Conservation (phyloP, 2,113 vertebrate genomes). For the Narcine bancroftii region DNA sequence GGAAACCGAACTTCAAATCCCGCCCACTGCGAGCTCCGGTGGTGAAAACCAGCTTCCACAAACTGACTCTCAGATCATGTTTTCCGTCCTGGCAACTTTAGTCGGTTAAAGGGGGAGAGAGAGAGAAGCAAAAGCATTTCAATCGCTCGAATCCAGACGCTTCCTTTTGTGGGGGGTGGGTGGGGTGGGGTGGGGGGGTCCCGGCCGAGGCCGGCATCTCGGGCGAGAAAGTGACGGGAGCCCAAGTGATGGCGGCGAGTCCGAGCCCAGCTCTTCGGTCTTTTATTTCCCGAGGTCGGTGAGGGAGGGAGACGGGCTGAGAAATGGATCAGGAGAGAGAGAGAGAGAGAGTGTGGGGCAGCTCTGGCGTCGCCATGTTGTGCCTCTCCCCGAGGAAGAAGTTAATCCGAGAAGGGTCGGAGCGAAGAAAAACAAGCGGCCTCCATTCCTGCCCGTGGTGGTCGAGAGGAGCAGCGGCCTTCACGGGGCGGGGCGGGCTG, state of each 20-base stretch:
- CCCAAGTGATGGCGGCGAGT: background rate
- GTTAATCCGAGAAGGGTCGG: no score
- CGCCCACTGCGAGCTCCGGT: no score
- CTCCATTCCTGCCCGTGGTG: conserved; percentile 22
- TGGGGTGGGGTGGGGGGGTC: no score
- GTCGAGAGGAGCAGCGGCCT: background rate
- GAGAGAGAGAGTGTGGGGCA: no score
- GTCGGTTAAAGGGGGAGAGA: background rate
- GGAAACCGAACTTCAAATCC: background rate
- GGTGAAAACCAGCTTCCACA: background rate
- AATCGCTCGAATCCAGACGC: no score
- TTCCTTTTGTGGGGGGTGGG: no score
- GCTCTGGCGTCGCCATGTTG: background rate
- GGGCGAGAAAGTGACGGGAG: background rate
- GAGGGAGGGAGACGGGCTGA: background rate
- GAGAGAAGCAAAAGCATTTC: background rate
- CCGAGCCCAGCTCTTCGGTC: no score
- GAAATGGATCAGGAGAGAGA: background rate
- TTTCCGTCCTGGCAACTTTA: background rate
- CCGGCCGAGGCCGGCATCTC: no score
- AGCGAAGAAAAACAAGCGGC: conserved; percentile 18
- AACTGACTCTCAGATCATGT: background rate
- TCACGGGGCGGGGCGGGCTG: no score
- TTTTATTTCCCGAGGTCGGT: background rate
- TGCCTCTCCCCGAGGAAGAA: no score